Conservation (phyloP, 2,888 invertebrate species). For the Heliothis peltigera region DNA sequence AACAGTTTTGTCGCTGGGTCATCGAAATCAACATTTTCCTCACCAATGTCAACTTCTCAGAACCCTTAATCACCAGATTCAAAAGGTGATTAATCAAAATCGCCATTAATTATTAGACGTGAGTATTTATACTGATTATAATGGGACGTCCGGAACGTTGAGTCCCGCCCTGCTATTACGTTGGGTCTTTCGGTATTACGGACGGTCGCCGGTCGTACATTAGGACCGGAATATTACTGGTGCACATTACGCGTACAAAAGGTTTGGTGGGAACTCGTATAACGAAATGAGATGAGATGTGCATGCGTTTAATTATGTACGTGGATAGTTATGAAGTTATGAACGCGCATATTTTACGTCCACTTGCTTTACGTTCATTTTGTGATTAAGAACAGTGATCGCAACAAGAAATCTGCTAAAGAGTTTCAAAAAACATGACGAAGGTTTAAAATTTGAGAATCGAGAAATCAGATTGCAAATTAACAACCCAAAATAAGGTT, state of each 20-base stretch:
- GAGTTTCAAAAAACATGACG: background rate
- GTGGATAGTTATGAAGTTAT: constrained; percentile 38
- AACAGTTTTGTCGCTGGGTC: constrained; percentile 25
- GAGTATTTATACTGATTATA: constrained; percentile 65
- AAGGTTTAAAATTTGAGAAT: background rate
- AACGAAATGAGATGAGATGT: constrained; percentile 56
- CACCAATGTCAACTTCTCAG: constrained; percentile 60
- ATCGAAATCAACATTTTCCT: constrained; percentile 34
- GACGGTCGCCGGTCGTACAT: constrained; percentile 59
- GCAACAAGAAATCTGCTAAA: background rate
- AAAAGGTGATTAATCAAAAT: constrained; percentile 63
- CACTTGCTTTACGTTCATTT: constrained; percentile 7
- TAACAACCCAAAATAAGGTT: background rate
- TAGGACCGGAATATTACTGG: constrained; percentile 61
- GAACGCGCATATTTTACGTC: constrained; percentile 21
- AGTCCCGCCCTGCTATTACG: constrained; percentile 62
- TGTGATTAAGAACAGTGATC: constrained; percentile 1
- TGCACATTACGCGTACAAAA: constrained; percentile 60
- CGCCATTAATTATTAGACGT: constrained; percentile 62
- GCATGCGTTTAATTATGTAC: constrained; percentile 56
- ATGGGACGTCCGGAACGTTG: constrained; percentile 60
- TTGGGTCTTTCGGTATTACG: constrained; percentile 50
- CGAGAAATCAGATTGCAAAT: background rate
- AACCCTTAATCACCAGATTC: constrained; percentile 55
- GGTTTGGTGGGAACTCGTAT: constrained; percentile 56